Evolutionary conservation across 2,113 vertebrate species (phyloP), one percentile per base, ranked within the genome.

Genomic region (Psilopsiagon aurifrons): DNA sequence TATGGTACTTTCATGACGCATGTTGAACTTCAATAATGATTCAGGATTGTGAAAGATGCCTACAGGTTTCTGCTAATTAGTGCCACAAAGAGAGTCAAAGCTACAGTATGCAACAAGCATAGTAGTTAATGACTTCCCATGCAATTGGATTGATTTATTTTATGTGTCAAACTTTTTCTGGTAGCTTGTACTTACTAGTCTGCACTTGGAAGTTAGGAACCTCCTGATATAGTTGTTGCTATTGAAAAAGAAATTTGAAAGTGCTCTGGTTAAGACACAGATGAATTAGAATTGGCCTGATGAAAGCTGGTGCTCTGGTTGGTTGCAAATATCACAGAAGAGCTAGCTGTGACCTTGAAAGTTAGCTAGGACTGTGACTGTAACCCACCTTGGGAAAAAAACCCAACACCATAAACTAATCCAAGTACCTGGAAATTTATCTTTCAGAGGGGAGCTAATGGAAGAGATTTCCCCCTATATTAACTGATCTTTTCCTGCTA

Each of bases 181-280:
- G 4, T 90, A 55, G 39, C 11, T 83, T 88, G 15, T 89, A 69
- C 16, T 13, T 69, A 10, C 59, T 25, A n/a, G 73, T 13, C 16
- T 80, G 43, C 43, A 28, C 35, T 91, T 80, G 47, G 8, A 84
- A 79, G 24, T 83, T 87, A 85, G 82, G 37, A 88, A 63, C 11
- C 18, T 70, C 41, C n/a, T 67, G 27, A 57, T 93, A 84, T 75
- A 7, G 20, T 71, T 89, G 39, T 81, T 87, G 44, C 23, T 75
- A 17, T n/a, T 85, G 66, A 49, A 84, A 70, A 75, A 90, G 18
- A 70, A 78, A 44, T 54, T 74, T 88, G 55, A 78, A 33, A 66
- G 23, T 41, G 55, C 31, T 47, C 28, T 78, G n/a, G 22, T 82
- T 28, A 77, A 83, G 60, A 67, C 82, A 18, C 39, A 49, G 66